phyloP scores from a whole-genome alignment of 2,888 invertebrate species.

The Leucophenga montana region DNA sequence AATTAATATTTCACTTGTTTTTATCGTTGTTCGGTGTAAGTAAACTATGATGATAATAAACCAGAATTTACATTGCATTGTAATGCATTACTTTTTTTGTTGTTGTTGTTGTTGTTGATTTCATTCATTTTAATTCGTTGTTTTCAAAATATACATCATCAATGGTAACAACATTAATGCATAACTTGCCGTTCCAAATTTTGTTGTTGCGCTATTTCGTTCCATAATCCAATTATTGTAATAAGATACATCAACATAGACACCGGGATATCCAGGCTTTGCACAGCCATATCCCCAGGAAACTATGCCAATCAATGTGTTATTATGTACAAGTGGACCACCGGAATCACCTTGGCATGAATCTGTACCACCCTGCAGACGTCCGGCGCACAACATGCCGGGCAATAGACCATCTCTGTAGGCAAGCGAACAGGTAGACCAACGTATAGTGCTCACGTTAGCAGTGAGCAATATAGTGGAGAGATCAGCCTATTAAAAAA shows the following conservation, averaged over 20 bases:
- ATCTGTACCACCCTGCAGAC: slow-evolving; percentile 63
- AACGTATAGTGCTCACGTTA: slow-evolving; percentile 61
- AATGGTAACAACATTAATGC: background rate
- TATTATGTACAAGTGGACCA: slow-evolving; percentile 65
- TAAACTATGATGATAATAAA: too few species aligned
- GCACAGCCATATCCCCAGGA: slow-evolving; percentile 70
- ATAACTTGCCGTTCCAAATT: background rate
- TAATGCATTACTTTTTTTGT: too few species aligned
- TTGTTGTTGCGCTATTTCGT: slow-evolving; percentile 46
- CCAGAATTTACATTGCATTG: too few species aligned
- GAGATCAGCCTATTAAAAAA: slow-evolving; percentile 39
- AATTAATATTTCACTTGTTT: too few species aligned
- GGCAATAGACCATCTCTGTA: slow-evolving; percentile 51
- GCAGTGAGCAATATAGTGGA: slow-evolving; percentile 59
- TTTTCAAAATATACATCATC: background rate
- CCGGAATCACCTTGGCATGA: slow-evolving; percentile 70
- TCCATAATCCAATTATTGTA: slow-evolving; percentile 67
- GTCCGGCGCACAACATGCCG: slow-evolving; percentile 70
- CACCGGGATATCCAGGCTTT: slow-evolving; percentile 57
- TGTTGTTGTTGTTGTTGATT: too few species aligned
- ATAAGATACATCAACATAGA: slow-evolving; percentile 65
- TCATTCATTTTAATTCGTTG: too few species aligned
- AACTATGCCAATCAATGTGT: slow-evolving; percentile 64
- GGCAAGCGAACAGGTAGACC: slow-evolving; percentile 48
- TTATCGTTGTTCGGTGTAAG: too few species aligned